Conservation (phyloP, 2,888 invertebrate genomes). For the Galerucella pusilla region DNA sequence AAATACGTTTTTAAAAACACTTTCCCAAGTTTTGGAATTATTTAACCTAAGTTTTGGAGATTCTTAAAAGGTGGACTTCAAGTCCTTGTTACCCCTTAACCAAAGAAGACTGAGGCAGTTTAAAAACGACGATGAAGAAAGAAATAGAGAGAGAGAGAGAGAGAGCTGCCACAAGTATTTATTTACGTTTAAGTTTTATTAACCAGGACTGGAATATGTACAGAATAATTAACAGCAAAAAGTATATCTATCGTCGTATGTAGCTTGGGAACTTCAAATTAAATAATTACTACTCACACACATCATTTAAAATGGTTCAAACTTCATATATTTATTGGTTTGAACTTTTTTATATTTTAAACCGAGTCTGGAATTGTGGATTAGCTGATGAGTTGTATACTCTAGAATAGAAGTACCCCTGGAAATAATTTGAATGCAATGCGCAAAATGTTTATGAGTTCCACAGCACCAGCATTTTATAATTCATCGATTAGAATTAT, state of each 20-base stretch:
- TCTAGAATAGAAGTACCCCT: no score
- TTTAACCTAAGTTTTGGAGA: conserved; percentile 27
- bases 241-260: background rate
- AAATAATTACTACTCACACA: no score
- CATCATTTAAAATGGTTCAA: no score
- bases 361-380: no score
- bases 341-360: no score
- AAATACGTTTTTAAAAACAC: conserved; percentile 18
- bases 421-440: no score
- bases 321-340: no score
- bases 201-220: conserved; percentile 12
- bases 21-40: conserved; percentile 24
- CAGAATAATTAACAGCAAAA: conserved; percentile 15
- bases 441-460: no score
- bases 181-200: conserved; percentile 48
- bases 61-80: conserved; percentile 43
- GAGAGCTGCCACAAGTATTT: conserved; percentile 57
- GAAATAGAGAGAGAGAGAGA: conserved; percentile 14
- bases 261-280: no score
- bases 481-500: no score
- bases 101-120: conserved; percentile 70
- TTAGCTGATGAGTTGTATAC: no score
- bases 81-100: conserved; percentile 67
- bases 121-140: conserved; percentile 46
- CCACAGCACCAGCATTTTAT: no score